Percentiles rank a stretch among this genome's conserved stretches.
phyloP scores from a whole-genome alignment of 2,888 invertebrate species.

The Nowickia ferox region DNA sequence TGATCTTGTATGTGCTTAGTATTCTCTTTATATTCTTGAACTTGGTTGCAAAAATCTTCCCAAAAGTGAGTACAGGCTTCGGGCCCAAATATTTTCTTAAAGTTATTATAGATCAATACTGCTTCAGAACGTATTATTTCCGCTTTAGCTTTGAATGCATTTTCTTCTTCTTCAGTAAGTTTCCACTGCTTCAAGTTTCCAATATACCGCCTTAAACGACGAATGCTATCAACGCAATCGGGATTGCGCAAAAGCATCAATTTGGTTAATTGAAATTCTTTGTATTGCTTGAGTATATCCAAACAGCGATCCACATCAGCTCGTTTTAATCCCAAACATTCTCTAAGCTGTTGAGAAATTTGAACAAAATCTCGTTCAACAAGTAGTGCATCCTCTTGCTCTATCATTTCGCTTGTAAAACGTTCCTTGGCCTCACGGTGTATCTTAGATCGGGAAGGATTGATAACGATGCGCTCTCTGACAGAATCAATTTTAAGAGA shows the following conservation, averaged over 20 bases:
- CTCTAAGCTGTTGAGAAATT: constrained; percentile 79
- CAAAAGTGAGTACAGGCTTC: constrained; percentile 88
- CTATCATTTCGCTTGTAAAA: constrained; percentile 80
- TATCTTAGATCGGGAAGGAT: constrained; percentile 82
- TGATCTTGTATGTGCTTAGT: constrained; percentile 85
- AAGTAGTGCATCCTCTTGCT: constrained; percentile 80
- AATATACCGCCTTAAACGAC: constrained; percentile 90
- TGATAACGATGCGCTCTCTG: constrained; percentile 85
- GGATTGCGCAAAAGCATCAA: constrained; percentile 93
- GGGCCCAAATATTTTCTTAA: constrained; percentile 85
- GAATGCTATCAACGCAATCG: constrained; percentile 90
- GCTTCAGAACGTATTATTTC: constrained; percentile 88
- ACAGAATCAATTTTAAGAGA: constrained; percentile 86
- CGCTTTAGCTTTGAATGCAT: constrained; percentile 87
- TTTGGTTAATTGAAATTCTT: constrained; percentile 84
- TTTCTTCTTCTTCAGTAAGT: constrained; percentile 85
- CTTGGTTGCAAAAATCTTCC: constrained; percentile 88
- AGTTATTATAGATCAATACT: constrained; percentile 83
- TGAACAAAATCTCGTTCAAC: constrained; percentile 80
- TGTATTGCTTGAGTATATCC: constrained; percentile 86
- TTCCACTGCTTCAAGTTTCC: constrained; percentile 91
- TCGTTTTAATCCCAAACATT: constrained; percentile 81
- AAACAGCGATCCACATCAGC: constrained; percentile 90
- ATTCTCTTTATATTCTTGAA: constrained; percentile 87
- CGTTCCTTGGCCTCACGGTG: constrained; percentile 78